These are phyloP conservation scores for Pterostichus madidus DNA, from an alignment of 2,888 invertebrate genomes.

Conservation along the genomic window DNA sequence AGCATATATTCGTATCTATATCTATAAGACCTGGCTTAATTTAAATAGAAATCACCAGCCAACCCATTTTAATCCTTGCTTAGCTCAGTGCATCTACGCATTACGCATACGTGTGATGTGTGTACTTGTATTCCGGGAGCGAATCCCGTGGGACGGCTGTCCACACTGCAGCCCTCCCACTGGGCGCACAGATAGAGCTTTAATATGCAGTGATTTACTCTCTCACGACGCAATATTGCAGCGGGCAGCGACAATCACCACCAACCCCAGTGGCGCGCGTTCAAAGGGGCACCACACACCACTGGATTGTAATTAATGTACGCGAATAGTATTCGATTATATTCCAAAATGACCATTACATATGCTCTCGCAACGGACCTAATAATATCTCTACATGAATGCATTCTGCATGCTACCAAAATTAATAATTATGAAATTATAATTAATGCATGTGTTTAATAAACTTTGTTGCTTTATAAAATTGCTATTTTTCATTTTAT, in stretches of 20 bases:
- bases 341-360: constrained; percentile 30
- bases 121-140: not conserved
- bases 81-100: not conserved
- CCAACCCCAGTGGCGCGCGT: constrained; percentile 19
- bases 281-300: constrained; percentile 41
- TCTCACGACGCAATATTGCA: constrained; percentile 37
- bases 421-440: not conserved
- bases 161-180: constrained; percentile 7
- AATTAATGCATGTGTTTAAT: not conserved
- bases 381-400: constrained; percentile 5
- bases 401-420: not conserved
- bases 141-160: constrained; percentile 15
- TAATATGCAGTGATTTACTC: constrained; percentile 48
- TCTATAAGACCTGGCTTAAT: too few relatives aligned
- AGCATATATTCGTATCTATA: too few relatives aligned
- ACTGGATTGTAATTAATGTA: constrained; percentile 42
- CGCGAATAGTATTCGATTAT: constrained; percentile 44
- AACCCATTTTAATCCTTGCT: not conserved
- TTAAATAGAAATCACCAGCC: too few relatives aligned
- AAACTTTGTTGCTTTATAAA: too few relatives aligned
- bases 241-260: constrained; percentile 5
- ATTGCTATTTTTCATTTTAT: too few relatives aligned
- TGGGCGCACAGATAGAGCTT: constrained; percentile 31
- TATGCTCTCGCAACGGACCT: not conserved
- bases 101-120: not conserved